Conservation (phyloP, 2,113 vertebrate genomes). For the Egretta garzetta region DNA sequence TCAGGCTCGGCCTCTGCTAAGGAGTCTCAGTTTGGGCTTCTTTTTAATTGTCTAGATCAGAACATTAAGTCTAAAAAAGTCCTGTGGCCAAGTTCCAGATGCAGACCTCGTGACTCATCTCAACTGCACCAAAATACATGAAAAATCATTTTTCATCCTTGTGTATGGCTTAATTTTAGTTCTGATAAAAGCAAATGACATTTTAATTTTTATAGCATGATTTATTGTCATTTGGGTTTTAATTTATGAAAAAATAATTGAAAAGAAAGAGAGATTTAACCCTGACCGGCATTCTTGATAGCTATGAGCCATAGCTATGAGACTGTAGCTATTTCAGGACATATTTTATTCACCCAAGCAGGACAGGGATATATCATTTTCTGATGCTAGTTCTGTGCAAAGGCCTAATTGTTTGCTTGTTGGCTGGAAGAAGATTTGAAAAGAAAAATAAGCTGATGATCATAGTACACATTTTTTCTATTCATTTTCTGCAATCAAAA, state of each 20-base stretch:
- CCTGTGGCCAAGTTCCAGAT: neutral
- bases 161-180: neutral
- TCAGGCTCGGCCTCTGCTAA: neutral
- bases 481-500: neutral
- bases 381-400: neutral
- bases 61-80: neutral
- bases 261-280: slow-evolving; percentile 38
- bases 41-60: neutral
- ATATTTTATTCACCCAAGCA: slow-evolving; percentile 21
- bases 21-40: neutral
- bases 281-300: neutral
- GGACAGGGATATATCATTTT: neutral
- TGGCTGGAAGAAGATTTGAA: neutral
- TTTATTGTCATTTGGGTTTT: slow-evolving; percentile 45
- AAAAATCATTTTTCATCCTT: neutral
- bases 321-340: neutral
- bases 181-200: slow-evolving; percentile 23
- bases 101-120: neutral
- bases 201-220: slow-evolving; percentile 38
- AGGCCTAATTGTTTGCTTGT: slow-evolving; percentile 10
- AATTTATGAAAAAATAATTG: slow-evolving; percentile 33
- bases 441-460: neutral
- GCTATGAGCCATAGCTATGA: neutral
- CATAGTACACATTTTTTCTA: neutral
- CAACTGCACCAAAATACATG: neutral